Conservation (phyloP, 2,113 vertebrate genomes). For the Pituophis catenifer region DNA sequence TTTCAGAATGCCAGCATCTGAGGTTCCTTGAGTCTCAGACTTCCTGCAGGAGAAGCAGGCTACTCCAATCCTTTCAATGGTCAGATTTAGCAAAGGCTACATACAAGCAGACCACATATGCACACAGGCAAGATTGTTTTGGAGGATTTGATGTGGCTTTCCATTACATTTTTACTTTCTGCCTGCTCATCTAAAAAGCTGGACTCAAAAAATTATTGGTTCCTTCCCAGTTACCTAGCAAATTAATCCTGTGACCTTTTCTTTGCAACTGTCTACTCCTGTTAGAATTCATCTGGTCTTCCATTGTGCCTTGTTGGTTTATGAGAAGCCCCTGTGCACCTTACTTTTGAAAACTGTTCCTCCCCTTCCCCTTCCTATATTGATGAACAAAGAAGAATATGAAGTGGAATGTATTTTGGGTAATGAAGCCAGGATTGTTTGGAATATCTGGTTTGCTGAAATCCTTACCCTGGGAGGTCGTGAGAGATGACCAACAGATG, state of each 20-base stretch:
- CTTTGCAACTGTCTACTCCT: neutral
- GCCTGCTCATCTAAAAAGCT: neutral
- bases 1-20: neutral
- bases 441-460: neutral
- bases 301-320: neutral
- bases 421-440: neutral
- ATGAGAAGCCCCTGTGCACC: neutral
- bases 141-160: neutral
- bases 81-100: neutral
- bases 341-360: neutral
- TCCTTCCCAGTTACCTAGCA: neutral
- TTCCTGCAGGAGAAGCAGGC: neutral
- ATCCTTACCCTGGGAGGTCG: neutral
- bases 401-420: neutral
- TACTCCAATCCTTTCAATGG: neutral
- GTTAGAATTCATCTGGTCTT: neutral
- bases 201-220: neutral
- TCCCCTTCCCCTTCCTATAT: neutral
- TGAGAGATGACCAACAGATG: neutral
- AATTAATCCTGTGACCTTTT: neutral
- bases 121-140: neutral
- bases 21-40: neutral
- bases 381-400: neutral
- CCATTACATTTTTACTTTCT: neutral
- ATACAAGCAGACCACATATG: neutral